These are phyloP conservation scores for Tromatobia lineatoria DNA, from an alignment of 2,888 invertebrate species.

Conservation along the genomic window DNA sequence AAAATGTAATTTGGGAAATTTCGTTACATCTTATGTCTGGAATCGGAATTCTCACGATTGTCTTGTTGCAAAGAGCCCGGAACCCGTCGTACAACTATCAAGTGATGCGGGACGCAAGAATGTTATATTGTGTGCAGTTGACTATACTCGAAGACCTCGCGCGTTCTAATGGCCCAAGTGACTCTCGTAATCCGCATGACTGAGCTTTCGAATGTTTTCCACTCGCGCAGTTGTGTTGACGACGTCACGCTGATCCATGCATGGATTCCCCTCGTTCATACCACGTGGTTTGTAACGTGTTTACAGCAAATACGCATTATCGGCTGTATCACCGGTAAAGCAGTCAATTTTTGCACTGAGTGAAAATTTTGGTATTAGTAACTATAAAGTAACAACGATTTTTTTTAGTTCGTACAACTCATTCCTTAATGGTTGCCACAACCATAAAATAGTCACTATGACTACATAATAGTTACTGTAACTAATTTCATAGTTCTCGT, in stretches of 20 bases:
- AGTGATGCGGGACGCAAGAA: conserved; percentile 77
- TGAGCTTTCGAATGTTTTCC: conserved; percentile 79
- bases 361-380: too few species aligned
- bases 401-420: too few species aligned
- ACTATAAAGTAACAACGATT: too few species aligned
- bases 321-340: conserved; percentile 9
- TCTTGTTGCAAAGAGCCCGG: conserved; percentile 8
- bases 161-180: conserved; percentile 75
- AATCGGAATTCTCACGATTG: conserved; percentile 68
- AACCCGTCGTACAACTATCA: conserved; percentile 30
- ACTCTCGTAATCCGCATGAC: conserved; percentile 82
- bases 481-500: too few species aligned
- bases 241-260: conserved; percentile 54
- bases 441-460: too few species aligned
- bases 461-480: too few species aligned
- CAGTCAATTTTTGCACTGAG: too few species aligned
- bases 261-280: conserved; percentile 50
- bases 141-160: conserved; percentile 42
- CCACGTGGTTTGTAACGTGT: conserved; percentile 51
- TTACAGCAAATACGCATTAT: conserved; percentile 68
- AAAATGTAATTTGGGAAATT: background rate
- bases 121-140: conserved; percentile 18
- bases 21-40: background rate
- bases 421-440: too few species aligned
- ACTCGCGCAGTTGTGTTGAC: conserved; percentile 72